Evolutionary conservation across 1,140 invertebrate genomes (phyloP).

Genomic region (Bombus superbus): DNA sequence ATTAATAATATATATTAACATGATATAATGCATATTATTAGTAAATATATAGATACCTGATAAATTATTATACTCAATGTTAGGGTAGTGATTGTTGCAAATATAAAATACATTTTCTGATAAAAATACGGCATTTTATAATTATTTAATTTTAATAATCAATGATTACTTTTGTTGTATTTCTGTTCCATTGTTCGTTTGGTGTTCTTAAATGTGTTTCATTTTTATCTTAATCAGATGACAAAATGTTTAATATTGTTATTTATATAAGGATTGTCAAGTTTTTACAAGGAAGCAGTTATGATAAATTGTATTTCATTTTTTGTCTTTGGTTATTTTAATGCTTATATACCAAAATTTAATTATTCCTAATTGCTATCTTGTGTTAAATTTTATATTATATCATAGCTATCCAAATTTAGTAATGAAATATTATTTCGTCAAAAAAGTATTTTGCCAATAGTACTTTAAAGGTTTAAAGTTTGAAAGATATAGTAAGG

Average conservation of each 20-base stretch:
- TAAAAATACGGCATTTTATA: conserved; percentile 21
- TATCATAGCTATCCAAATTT: background rate
- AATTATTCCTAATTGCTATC: background rate
- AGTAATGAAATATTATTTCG: background rate
- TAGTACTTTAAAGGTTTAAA: background rate
- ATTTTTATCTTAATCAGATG: background rate
- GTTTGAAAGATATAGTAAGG: background rate
- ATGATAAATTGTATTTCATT: background rate
- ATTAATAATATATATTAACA: background rate
- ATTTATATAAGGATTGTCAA: background rate
- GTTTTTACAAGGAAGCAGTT: background rate
- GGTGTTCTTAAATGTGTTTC: background rate
- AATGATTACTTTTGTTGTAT: background rate
- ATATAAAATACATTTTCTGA: conserved; percentile 48
- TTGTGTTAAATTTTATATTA: background rate
- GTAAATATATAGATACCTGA: conserved; percentile 51
- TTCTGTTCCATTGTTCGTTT: background rate
- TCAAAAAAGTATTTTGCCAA: background rate
- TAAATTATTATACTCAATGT: conserved; percentile 50
- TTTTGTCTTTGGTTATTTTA: background rate
- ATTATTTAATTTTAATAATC: background rate
- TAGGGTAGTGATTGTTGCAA: conserved; percentile 21
- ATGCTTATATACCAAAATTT: background rate
- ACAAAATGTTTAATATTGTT: background rate
- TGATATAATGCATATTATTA: background rate